Conservation (phyloP, 2,113 vertebrate species). For the Oryzias javanicus region DNA sequence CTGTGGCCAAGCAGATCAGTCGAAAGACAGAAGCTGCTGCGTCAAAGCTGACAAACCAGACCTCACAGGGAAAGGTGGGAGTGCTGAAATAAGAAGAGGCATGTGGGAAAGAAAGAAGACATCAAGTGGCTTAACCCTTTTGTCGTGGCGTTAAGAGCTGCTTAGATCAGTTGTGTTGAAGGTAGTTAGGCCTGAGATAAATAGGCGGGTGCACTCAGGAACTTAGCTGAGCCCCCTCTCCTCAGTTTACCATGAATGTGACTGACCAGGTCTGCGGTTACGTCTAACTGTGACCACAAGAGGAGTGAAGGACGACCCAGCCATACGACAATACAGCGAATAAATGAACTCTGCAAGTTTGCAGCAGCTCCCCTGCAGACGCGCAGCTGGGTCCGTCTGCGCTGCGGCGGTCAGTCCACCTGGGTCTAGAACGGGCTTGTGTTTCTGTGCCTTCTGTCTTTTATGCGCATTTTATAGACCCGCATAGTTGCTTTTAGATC, state of each 20-base stretch:
- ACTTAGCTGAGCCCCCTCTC: slow-evolving; percentile 20
- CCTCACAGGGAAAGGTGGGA: slow-evolving; percentile 39
- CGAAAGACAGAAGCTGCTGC: slow-evolving; percentile 32
- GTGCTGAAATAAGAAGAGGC: slow-evolving; percentile 49
- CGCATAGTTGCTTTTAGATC: slow-evolving; percentile 50
- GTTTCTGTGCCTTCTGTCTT: slow-evolving; percentile 76
- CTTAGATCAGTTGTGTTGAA: slow-evolving; percentile 13
- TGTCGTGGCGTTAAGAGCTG: slow-evolving; percentile 4
- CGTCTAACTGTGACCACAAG: not conserved
- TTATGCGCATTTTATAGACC: slow-evolving; percentile 66
- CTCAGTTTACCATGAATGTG: slow-evolving; percentile 19
- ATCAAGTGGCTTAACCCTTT: slow-evolving; percentile 24
- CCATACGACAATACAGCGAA: slow-evolving; percentile 10
- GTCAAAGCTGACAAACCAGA: slow-evolving; percentile 58
- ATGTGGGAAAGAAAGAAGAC: slow-evolving; percentile 10
- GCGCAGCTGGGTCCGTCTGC: slow-evolving; percentile 38
- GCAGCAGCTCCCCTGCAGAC: slow-evolving; percentile 31
- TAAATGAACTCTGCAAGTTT: slow-evolving; percentile 33
- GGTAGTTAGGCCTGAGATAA: slow-evolving; percentile 21
- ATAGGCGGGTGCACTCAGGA: slow-evolving; percentile 32
- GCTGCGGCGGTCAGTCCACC: slow-evolving; percentile 55
- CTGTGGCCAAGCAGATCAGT: slow-evolving; percentile 14
- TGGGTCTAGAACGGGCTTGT: slow-evolving; percentile 57
- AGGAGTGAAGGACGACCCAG: not conserved
- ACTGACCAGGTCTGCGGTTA: slow-evolving; percentile 12